phyloP scores from a whole-genome alignment of 2,797 vertebrate genomes.

The Glyptemys insculpta region DNA sequence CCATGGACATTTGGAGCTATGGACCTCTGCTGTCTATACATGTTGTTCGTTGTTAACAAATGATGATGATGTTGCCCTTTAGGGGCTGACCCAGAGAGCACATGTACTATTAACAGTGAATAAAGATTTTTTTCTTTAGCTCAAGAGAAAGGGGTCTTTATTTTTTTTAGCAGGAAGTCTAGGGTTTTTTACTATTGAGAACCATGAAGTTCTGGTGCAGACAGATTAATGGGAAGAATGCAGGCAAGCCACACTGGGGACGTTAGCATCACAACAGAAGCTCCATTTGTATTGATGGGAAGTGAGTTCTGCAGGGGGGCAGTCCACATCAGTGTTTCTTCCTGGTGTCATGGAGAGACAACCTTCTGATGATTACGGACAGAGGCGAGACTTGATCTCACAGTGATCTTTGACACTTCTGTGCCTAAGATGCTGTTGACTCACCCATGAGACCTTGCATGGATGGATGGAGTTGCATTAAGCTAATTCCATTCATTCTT shows the following conservation, averaged over 20 bases:
- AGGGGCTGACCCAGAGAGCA: conserved; percentile 21
- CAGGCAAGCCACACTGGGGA: background rate
- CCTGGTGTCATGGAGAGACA: background rate
- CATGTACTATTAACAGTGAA: fast-evolving
- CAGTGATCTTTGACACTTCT: background rate
- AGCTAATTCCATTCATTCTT: background rate
- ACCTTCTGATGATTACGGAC: background rate
- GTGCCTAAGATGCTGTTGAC: fast-evolving
- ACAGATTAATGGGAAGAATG: fast-evolving
- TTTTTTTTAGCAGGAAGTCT: background rate
- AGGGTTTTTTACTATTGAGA: background rate
- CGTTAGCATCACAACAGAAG: fast-evolving
- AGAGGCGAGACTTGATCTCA: fast-evolving
- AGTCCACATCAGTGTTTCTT: fast-evolving
- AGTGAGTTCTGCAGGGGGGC: fast-evolving
- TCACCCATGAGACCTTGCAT: fast-evolving
- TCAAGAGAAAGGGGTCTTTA: conserved; percentile 7
- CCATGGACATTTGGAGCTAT: background rate
- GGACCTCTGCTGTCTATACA: background rate
- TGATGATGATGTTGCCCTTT: background rate
- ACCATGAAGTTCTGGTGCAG: background rate
- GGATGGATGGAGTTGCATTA: fast-evolving
- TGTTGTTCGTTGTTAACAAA: background rate
- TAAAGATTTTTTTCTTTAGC: background rate
- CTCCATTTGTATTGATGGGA: background rate